Percentiles rank a stretch among this genome's conserved stretches.
Evolutionary conservation across 2,113 vertebrate genomes (phyloP).

Genomic region (Oreocharis arfaki): DNA sequence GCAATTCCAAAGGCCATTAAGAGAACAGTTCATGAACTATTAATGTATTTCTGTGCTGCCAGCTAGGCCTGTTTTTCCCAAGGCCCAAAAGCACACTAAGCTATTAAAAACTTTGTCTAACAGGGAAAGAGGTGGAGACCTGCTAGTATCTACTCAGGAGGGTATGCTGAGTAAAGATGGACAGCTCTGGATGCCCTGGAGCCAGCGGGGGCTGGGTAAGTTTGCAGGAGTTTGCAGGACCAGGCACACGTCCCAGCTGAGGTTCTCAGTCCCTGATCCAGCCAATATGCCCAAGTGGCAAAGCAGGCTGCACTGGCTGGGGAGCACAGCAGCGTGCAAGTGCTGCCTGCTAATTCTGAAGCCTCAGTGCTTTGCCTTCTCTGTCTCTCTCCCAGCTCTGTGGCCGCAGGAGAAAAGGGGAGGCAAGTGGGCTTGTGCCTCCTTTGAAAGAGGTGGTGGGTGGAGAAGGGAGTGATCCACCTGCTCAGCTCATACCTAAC

Average conservation of each 20-base stretch:
- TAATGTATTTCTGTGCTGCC: neutral
- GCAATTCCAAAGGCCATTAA: neutral
- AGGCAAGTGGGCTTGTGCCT: neutral
- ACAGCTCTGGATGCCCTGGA: neutral
- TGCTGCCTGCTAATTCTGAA: neutral
- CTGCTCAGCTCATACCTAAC: neutral
- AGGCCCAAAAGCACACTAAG: neutral
- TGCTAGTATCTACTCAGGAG: neutral
- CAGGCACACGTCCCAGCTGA: neutral
- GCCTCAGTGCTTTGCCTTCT: neutral
- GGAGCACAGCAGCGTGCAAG: too few species aligned
- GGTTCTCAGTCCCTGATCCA: neutral
- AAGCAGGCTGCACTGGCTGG: neutral
- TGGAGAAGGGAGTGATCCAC: neutral
- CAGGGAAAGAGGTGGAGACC: neutral
- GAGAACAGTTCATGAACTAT: slow-evolving; percentile 14
- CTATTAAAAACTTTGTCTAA: neutral
- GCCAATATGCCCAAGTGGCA: neutral
- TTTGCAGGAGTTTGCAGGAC: neutral
- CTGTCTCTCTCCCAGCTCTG: neutral
- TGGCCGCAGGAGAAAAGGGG: neutral
- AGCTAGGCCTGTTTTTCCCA: neutral
- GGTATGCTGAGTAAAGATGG: neutral
- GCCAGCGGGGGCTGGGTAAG: neutral
- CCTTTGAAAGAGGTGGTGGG: neutral